Evolutionary conservation across 2,888 invertebrate genomes (phyloP), one percentile per base, ranked within the genome.

Genomic region (Agonopterix arenella): DNA sequence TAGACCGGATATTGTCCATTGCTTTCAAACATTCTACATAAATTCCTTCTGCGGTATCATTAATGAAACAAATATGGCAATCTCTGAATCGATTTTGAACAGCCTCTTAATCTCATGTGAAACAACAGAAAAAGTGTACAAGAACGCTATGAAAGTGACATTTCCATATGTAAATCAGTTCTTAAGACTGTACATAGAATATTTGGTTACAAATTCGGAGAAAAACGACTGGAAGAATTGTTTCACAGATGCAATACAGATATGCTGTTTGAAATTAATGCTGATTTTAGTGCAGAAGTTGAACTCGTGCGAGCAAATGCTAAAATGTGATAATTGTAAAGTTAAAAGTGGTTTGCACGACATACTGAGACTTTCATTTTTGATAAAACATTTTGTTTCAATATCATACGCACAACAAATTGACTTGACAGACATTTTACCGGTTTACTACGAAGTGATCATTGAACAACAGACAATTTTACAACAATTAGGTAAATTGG

Each of bases 321-420:
- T 77, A 0, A 86, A 83, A 70, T 88, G 89, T 52, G 84, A 84
- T 0, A 75, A 73, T 28, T 89, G 88, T 53, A 58, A 47, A 1
- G 60, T 75, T 0, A 79, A 73, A 61, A 60, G 73, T 0, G 80
- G 83, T 0, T 47, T 79, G 0, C 89, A 89, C 11, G 89, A 89
- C 11, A 68, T 76, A 0, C 53, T 88, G 7, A 61, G 86, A 0
- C 56, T 88, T 0, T 74, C 80, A 0, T 81, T 85, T 41, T 40
- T 74, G 1, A 48, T 70, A 0, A 85, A 80, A 64, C 61, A 75
- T 47, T 70, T 83, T 1, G 58, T 84, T 1, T 62, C 63, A 0
- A 52, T 58, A 0, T 69, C 75, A 0, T 40, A 77, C 0, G 52
- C 58, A 1, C 57, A 70, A 40, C 63, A 67, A 0, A 53, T 62